Conservation (phyloP, 2,797 vertebrate genomes). For the Scolopax bukidnonensis region DNA sequence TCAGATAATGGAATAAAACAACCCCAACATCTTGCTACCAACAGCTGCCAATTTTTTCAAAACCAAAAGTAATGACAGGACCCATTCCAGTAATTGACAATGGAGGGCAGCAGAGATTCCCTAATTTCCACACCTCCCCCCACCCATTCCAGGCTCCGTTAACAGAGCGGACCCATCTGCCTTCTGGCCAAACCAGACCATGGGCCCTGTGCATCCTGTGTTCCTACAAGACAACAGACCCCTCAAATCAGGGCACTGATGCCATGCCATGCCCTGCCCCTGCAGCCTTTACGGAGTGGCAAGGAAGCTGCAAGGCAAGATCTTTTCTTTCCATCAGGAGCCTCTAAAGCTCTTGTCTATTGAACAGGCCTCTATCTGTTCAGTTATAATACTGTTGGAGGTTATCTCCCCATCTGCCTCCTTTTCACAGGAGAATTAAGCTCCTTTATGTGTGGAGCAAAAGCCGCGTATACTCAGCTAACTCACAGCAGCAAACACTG, state of each 20-base stretch:
- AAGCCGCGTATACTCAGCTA: background rate
- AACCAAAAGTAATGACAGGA: background rate
- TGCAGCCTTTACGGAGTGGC: background rate
- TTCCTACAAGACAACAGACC: background rate
- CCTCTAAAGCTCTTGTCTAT: background rate
- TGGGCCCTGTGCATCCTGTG: fast-evolving
- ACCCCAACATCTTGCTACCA: background rate
- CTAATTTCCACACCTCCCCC: too few relatives aligned
- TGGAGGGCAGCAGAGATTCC: background rate
- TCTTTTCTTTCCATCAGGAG: background rate
- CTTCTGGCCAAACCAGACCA: background rate
- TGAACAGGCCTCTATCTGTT: background rate
- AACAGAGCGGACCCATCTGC: background rate
- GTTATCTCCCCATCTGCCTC: background rate
- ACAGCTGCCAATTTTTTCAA: background rate
- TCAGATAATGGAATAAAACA: background rate
- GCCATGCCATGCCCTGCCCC: background rate
- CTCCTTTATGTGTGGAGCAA: background rate
- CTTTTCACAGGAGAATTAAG: background rate
- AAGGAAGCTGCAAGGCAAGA: background rate
- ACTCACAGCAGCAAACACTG: background rate
- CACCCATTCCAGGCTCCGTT: too few relatives aligned
- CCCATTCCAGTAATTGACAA: background rate
- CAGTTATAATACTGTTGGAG: background rate
- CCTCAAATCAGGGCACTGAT: fast-evolving